Conservation (phyloP, 2,797 vertebrate species). For the Kryptopterus vitreolus region DNA sequence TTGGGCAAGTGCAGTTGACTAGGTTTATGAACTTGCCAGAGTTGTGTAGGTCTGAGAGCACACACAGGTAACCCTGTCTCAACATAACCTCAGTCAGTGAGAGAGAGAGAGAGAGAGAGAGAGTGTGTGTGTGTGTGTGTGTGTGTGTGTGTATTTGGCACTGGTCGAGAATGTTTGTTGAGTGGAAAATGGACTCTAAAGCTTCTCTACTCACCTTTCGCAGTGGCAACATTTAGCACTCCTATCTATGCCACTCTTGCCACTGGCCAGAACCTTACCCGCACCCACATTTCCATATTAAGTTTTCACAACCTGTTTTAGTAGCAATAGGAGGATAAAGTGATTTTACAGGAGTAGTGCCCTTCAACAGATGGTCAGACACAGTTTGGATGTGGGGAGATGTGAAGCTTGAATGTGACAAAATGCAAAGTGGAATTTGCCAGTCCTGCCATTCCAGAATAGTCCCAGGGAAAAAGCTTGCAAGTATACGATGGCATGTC, state of each 20-base stretch:
- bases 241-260: conserved; percentile 33
- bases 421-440: conserved; percentile 85
- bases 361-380: conserved; percentile 79
- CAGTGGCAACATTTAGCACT: conserved; percentile 80
- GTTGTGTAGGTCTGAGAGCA: conserved; percentile 61
- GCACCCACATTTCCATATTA: conserved; percentile 65
- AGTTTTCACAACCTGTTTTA: conserved; percentile 70
- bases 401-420: conserved; percentile 75
- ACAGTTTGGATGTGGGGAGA: conserved; percentile 59
- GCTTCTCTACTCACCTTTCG: conserved; percentile 77
- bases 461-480: conserved; percentile 76
- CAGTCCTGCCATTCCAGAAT: conserved; percentile 78
- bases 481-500: conserved; percentile 83
- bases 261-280: conserved; percentile 39
- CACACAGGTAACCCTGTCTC: conserved; percentile 59
- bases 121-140: conserved; percentile 33
- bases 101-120: conserved; percentile 22
- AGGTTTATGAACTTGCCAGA: conserved; percentile 64
- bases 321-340: conserved; percentile 66
- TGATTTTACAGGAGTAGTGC: conserved; percentile 78
- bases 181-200: conserved; percentile 78
- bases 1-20: background rate
- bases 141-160: conserved; percentile 42
- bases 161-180: conserved; percentile 65
- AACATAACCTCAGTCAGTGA: conserved; percentile 58